Conservation (phyloP, 2,113 vertebrate genomes). For the Chitala chitala region DNA sequence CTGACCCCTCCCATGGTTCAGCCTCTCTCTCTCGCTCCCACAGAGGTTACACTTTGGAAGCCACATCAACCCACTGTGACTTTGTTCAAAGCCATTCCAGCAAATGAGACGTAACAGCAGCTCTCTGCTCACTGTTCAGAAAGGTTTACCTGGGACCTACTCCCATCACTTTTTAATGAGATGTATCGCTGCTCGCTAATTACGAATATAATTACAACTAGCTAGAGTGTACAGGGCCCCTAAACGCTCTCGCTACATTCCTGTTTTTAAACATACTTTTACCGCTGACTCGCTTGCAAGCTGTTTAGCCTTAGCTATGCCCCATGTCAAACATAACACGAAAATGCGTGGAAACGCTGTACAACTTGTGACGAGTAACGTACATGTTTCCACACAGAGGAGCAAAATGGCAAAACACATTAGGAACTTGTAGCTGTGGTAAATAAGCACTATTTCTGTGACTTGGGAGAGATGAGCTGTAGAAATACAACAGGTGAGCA, state of each 20-base stretch:
- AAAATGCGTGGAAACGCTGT: background rate
- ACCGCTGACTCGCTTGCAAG: too few relatives aligned
- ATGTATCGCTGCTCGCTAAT: slow-evolving; percentile 35
- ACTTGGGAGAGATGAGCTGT: background rate
- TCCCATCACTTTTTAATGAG: slow-evolving; percentile 29
- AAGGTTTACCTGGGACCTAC: slow-evolving; percentile 10
- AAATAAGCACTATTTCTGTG: background rate
- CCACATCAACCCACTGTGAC: background rate
- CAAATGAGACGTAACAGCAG: too few relatives aligned
- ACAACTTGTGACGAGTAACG: background rate
- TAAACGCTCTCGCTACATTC: too few relatives aligned
- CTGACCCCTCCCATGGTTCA: background rate
- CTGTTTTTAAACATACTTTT: too few relatives aligned
- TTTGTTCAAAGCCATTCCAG: background rate
- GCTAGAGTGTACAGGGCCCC: too few relatives aligned
- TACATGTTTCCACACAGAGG: background rate
- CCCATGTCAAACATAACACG: background rate
- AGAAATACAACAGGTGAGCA: too few relatives aligned
- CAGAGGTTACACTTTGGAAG: background rate
- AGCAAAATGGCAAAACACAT: background rate
- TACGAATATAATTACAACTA: too few relatives aligned
- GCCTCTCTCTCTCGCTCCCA: background rate
- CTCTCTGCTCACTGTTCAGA: too few relatives aligned
- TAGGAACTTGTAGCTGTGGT: background rate
- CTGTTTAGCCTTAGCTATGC: background rate